Evolutionary conservation across 2,888 invertebrate genomes (phyloP), one percentile per base, ranked within the genome.

Genomic region (Synergus japonicus): DNA sequence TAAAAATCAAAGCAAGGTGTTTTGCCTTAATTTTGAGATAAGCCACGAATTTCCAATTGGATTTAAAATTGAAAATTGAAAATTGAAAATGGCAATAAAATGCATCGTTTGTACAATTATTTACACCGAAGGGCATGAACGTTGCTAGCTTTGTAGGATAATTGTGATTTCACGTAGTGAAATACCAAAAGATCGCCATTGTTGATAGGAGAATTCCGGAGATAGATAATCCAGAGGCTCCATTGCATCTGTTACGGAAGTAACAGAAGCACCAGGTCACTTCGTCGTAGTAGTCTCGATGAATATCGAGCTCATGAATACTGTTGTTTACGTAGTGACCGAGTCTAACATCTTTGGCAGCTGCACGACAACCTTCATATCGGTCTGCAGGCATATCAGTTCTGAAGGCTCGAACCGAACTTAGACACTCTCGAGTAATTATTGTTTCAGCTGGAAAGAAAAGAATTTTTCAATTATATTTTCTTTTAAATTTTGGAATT

Each of bases 221-320:
- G 29, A 73, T 49, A 41, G 49, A n/a, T 37, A 73, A 73, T 54
- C 63, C 79, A 29, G 84, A 78, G 7, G 93, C 93, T 64, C 93
- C 91, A 88, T 98, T 98, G 92, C 98, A 98, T 88, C 97, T 94
- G 90, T 98, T 96, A 92, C 98, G 97, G 84, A 98, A 95, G 91
- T 97, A 97, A 91, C 98, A 98, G 92, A 98, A 97, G 91, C 98
- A 98, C 94, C 96, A 98, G 60, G 95, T 95, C 9, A 96, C 96
- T 85, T 96, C 94, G 83, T 96, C 96, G 89, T 96, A 98, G 93
- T 96, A 95, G 88, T 96, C 94, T 86, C 97, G 96, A 93, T 95
- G 96, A 44, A 97, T 95, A 90, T 98, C 98, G 77, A 97, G 93
- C 91, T 98, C 97, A 86, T 96, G 95, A 67, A 97, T 96, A 2